Conservation (phyloP, 2,797 vertebrate genomes). For the Morelia viridis region DNA sequence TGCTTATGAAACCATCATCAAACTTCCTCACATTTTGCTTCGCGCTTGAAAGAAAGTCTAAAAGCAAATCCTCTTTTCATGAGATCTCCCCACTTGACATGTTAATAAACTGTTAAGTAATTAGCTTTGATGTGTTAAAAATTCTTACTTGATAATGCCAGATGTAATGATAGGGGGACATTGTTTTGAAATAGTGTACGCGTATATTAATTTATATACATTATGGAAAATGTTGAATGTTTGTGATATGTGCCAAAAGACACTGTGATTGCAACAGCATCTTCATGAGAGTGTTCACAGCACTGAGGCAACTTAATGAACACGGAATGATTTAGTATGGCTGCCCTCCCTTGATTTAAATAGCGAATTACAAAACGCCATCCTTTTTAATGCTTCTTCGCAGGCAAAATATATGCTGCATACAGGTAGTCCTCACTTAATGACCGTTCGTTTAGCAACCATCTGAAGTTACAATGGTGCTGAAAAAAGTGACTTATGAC, state of each 20-base stretch:
- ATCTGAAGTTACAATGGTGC: no score
- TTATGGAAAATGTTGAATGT: background rate
- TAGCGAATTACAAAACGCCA: background rate
- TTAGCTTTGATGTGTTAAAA: background rate
- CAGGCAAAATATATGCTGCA: background rate
- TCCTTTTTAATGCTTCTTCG: background rate
- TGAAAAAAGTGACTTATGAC: no score
- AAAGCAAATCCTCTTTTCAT: background rate
- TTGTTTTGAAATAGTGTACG: background rate
- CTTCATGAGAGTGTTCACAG: background rate
- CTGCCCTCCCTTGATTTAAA: background rate
- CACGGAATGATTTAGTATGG: background rate
- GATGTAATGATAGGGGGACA: background rate
- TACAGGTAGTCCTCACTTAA: no score
- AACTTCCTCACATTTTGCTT: no score
- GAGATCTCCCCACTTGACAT: background rate
- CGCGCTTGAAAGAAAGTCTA: background rate
- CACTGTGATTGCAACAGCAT: background rate
- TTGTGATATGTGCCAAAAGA: background rate
- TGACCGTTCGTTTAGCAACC: no score
- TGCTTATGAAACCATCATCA: no score
- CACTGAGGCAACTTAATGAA: background rate
- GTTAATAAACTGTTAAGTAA: background rate
- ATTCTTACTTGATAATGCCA: background rate
- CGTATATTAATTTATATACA: background rate